phyloP scores from a whole-genome alignment of 2,113 vertebrate genomes.

The Chitala chitala region DNA sequence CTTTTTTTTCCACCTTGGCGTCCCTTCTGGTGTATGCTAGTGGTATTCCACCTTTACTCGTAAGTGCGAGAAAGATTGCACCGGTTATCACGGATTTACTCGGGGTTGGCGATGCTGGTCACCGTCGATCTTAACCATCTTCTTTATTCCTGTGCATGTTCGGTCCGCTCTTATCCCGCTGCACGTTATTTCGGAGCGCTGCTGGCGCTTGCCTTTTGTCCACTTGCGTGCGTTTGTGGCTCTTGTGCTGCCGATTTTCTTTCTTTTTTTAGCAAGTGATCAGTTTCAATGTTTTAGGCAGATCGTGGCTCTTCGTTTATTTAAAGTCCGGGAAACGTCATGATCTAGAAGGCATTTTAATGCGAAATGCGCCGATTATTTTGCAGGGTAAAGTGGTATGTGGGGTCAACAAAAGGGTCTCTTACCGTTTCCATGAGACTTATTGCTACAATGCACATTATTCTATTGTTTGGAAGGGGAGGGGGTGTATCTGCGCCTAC shows the following conservation, averaged over 20 bases:
- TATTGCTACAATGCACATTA: too few relatives aligned
- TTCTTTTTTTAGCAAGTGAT: not conserved
- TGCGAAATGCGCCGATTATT: too few relatives aligned
- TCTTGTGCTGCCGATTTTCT: not conserved
- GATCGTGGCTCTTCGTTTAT: conserved; percentile 6
- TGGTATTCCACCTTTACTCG: conserved; percentile 6
- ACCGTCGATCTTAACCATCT: too few relatives aligned
- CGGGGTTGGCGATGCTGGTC: not conserved
- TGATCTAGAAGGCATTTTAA: too few relatives aligned
- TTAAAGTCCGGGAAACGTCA: too few relatives aligned
- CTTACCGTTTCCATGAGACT: too few relatives aligned
- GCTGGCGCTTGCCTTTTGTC: conserved; percentile 11
- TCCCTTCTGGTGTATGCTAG: not conserved
- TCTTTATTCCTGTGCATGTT: too few relatives aligned
- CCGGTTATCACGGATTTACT: not conserved
- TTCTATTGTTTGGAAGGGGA: too few relatives aligned
- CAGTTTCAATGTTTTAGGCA: conserved; percentile 6
- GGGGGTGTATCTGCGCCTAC: too few relatives aligned
- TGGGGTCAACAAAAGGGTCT: too few relatives aligned
- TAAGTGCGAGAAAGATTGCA: not conserved
- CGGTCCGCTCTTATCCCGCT: too few relatives aligned
- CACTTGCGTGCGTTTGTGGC: not conserved
- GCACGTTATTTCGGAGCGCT: not conserved
- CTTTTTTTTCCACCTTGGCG: conserved; percentile 10
- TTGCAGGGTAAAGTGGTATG: too few relatives aligned